Percentiles rank a stretch among this genome's conserved stretches.
Conservation (phyloP, 1,140 invertebrate genomes). For the Phortica variegata region DNA sequence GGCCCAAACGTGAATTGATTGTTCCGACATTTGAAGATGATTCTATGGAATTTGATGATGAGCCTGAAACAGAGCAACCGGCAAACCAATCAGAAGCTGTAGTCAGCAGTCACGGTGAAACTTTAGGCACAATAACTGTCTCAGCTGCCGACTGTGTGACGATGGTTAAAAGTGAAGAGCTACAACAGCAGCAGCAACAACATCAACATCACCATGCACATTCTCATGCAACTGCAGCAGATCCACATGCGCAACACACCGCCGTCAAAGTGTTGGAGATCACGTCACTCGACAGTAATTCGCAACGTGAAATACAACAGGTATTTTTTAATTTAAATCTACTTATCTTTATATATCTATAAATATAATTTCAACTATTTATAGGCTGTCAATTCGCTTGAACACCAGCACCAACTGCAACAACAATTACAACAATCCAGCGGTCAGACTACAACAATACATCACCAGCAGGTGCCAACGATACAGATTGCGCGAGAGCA, state of each 20-base stretch:
- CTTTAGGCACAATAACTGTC: conserved; percentile 40
- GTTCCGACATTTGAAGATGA: conserved; percentile 41
- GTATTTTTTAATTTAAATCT: conserved; percentile 20
- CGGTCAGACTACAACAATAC: conserved; percentile 26
- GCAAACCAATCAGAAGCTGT: conserved; percentile 27
- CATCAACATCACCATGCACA: conserved; percentile 37
- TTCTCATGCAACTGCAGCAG: conserved; percentile 23
- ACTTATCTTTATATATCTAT: background rate
- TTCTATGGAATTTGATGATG: conserved; percentile 49
- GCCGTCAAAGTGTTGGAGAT: conserved; percentile 51
- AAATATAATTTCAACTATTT: background rate
- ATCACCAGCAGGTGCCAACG: conserved; percentile 42
- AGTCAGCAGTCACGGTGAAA: conserved; percentile 36
- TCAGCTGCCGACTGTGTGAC: conserved; percentile 42
- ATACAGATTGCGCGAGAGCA: conserved; percentile 51
- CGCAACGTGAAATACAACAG: conserved; percentile 53
- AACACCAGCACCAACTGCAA: conserved; percentile 49
- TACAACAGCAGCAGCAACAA: conserved; percentile 27
- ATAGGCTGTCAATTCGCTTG: conserved; percentile 48
- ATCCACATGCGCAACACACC: conserved; percentile 25
- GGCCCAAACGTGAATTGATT: conserved; percentile 38
- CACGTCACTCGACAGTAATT: conserved; percentile 49
- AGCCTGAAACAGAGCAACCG: conserved; percentile 30
- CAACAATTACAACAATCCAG: conserved; percentile 43
- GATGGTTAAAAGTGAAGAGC: conserved; percentile 40